A percentile compares a stretch with the other conserved stretches of the same genome.
phyloP scores from a whole-genome alignment of 2,113 vertebrate species.

The Acinonyx jubatus region DNA sequence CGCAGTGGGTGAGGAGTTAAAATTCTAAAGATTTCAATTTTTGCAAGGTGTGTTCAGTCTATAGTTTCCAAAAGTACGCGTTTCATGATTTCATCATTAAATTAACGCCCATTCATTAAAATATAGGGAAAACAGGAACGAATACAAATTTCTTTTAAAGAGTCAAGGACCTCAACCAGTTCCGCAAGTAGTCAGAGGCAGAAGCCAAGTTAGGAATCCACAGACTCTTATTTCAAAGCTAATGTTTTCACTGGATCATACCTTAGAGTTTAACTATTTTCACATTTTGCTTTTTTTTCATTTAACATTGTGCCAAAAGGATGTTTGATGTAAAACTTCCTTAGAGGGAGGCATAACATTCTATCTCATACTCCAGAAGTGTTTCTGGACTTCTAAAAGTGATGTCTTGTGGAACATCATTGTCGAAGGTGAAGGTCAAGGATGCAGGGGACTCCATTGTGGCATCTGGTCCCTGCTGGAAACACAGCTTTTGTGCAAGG shows the following conservation, averaged over 20 bases:
- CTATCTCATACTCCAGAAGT: background rate
- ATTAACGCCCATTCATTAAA: background rate
- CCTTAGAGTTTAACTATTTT: background rate
- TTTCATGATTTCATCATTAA: background rate
- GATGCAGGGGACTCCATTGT: too few relatives aligned
- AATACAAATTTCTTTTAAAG: background rate
- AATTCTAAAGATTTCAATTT: background rate
- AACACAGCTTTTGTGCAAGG: background rate
- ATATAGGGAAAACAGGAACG: slow-evolving; percentile 1
- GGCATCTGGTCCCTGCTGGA: too few relatives aligned
- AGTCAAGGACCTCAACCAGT: background rate
- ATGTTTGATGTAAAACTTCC: background rate
- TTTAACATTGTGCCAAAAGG: background rate
- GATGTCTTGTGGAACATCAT: background rate
- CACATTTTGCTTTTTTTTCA: background rate
- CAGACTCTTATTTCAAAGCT: background rate
- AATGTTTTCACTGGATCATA: background rate
- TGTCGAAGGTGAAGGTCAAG: background rate
- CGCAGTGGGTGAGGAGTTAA: background rate
- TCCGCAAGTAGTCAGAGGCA: background rate
- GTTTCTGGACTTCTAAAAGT: background rate
- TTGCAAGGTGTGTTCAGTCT: background rate
- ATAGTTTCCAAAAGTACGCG: background rate
- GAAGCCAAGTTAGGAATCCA: background rate
- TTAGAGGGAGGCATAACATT: background rate